Conservation (phyloP, 2,888 invertebrate species). For the Tethea ocularis region DNA sequence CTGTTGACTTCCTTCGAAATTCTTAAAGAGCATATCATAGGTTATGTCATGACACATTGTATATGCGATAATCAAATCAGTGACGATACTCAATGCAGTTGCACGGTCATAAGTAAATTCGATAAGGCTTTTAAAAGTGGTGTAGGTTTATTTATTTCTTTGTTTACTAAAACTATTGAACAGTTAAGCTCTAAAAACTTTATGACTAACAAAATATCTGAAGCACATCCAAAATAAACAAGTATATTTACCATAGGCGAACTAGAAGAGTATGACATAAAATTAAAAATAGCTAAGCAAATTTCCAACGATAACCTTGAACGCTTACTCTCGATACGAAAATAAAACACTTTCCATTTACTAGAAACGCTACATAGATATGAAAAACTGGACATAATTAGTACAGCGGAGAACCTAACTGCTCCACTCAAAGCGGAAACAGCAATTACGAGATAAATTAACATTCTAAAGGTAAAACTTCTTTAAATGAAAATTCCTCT, state of each 20-base stretch:
- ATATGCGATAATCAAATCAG: not conserved
- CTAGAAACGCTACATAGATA: not conserved
- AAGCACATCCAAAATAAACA: not conserved
- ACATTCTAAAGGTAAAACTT: constrained; percentile 1
- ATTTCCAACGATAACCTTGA: constrained; percentile 10
- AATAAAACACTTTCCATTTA: constrained; percentile 16
- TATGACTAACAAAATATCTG: not conserved
- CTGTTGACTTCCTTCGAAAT: constrained; percentile 45
- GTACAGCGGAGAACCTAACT: not conserved
- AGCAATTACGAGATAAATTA: not conserved
- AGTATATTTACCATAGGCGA: not conserved
- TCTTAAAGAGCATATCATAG: constrained; percentile 5
- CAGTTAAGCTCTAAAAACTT: too few relatives aligned
- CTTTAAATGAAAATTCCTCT: not conserved
- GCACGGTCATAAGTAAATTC: not conserved
- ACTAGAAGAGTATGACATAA: constrained; percentile 6
- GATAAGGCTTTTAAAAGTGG: not conserved
- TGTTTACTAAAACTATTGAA: not conserved
- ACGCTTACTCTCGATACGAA: constrained; percentile 7
- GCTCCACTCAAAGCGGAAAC: not conserved
- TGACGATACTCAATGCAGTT: not conserved
- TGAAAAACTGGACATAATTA: constrained; percentile 5
- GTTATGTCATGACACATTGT: not conserved
- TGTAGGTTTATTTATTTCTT: not conserved
- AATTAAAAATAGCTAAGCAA: not conserved